These are phyloP conservation scores for Chelidonichthys spinosus DNA, from an alignment of 2,797 vertebrate genomes.

Conservation along the genomic window DNA sequence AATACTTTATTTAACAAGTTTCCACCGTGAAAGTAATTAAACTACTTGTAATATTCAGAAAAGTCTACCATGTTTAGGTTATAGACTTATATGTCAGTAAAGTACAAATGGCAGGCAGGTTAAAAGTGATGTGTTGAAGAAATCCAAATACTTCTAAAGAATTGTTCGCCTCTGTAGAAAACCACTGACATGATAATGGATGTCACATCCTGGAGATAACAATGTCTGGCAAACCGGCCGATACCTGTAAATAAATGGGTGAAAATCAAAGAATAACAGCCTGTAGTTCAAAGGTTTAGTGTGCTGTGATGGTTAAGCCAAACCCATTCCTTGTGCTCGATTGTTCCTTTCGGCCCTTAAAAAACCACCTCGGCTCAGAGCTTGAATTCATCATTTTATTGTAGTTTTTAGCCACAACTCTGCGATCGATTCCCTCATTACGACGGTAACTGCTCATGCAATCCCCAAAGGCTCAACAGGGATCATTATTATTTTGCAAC, in stretches of 20 bases:
- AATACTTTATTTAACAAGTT: not conserved
- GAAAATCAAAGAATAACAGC: not conserved
- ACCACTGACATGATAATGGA: not conserved
- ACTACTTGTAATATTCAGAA: not conserved
- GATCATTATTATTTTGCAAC: slow-evolving; percentile 39
- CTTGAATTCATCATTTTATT: slow-evolving; percentile 36
- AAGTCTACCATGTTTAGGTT: not conserved
- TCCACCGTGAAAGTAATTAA: not conserved
- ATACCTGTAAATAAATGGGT: not conserved
- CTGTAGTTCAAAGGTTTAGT: not conserved
- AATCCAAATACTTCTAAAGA: no score
- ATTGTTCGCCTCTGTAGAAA: no score
- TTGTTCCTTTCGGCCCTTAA: slow-evolving; percentile 7
- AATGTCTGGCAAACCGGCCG: not conserved
- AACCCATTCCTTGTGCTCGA: not conserved
- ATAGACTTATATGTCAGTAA: not conserved
- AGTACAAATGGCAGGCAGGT: not conserved
- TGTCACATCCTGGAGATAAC: not conserved
- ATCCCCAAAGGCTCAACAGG: slow-evolving; percentile 25
- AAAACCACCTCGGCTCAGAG: slow-evolving; percentile 8
- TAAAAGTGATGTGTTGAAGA: no score
- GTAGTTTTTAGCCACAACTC: slow-evolving; percentile 8
- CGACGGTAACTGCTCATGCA: slow-evolving; percentile 47
- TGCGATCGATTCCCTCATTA: slow-evolving; percentile 34
- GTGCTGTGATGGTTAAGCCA: slow-evolving; percentile 7